Base-by-base conservation (phyloP, 2,113 vertebrate genomes). In the Conger conger region DNA sequence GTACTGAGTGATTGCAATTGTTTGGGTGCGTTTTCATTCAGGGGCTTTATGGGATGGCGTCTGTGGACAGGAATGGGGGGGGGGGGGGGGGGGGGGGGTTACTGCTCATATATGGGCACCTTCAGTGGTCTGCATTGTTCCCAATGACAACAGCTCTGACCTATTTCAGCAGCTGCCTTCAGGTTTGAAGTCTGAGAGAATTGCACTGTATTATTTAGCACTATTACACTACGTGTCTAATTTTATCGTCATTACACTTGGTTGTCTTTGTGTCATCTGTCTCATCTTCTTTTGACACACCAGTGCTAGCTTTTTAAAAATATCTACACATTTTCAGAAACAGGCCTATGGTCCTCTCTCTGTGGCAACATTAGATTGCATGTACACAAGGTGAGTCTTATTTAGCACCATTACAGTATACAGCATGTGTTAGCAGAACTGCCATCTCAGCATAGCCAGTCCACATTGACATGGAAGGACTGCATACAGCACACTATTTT, bases 11-110 rank as follows among this genome's bases (percentile, higher is more conserved):
- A 20, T 76, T 18, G 16, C 45, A 68, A 35, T 40, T 78, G 42
- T 78, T 30, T 54, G 73, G 37, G 42, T 33, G 30, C 30, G 85
- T 86, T 82, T 88, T 80, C 76, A 60, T 80, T 53, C 79, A 18
- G 3, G 77, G 36, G 2, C 81, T 27, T 38, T 36, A 57, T 30
- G 53, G n/a, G 40, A 53, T 23, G 30, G 18, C 83, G 30, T 53
- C 80, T 84, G 80, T 87, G 82, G 40, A 15, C 76, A 54, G 79
- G 50, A 37, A 63, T 36, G 2, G 81, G 23, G 33, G 45, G 54
- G 36, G n/a, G 6, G 36, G 16, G 38, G 6, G 78, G 5, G 8
- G 3, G 7, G 5, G 16, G 17, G 20, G 15, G 13, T 50, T 27
- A 38, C 77, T 78, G 76, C 76, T 7, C 33, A 13, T 27, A n/a